These are phyloP conservation scores for Dasysyrphus tricinctus DNA, from an alignment of 2,888 invertebrate species.

Conservation along the genomic window DNA sequence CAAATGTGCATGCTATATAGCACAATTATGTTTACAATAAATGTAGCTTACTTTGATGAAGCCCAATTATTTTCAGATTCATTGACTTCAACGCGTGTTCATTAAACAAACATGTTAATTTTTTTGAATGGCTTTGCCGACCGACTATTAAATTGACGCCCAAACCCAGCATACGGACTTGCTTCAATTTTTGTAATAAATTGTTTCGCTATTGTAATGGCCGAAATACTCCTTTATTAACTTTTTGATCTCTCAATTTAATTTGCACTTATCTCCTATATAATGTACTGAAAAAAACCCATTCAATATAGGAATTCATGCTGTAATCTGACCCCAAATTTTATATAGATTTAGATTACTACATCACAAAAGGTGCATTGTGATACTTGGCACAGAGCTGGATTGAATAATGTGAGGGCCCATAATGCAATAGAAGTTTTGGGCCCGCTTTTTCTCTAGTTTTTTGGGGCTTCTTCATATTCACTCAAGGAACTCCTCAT, in stretches of 20 bases:
- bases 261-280: conserved; percentile 16
- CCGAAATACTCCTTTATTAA: conserved; percentile 45
- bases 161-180: not conserved
- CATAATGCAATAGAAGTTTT: not conserved
- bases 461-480: too few species aligned
- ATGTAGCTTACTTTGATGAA: conserved; percentile 17
- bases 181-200: conserved; percentile 22
- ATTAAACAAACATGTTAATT: conserved; percentile 63
- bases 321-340: conserved; percentile 61
- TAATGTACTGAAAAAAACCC: conserved; percentile 15
- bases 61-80: conserved; percentile 59
- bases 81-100: conserved; percentile 47
- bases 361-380: conserved; percentile 32
- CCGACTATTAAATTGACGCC: conserved; percentile 31
- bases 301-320: conserved; percentile 33
- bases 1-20: not conserved
- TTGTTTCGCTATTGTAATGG: conserved; percentile 28
- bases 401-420: not conserved
- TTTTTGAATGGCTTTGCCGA: not conserved
- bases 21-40: conserved; percentile 43
- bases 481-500: too few species aligned
- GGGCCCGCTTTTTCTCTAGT: not conserved
- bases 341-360: conserved; percentile 20
- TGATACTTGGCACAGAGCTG: not conserved
- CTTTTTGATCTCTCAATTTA: conserved; percentile 60